Evolutionary conservation across 2,797 vertebrate species (phyloP).

Genomic region (Anolis apletophallus): DNA sequence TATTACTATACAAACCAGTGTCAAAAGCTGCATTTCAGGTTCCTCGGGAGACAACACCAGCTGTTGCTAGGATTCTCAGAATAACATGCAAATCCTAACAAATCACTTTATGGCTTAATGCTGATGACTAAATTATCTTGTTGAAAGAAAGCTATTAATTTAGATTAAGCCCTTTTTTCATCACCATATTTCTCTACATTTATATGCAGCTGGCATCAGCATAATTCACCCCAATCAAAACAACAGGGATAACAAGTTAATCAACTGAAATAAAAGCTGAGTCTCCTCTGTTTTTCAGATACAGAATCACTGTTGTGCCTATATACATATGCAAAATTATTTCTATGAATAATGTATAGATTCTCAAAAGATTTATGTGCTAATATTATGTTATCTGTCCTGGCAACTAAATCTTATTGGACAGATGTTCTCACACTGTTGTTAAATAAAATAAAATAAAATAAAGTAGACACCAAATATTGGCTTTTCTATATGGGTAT

Average conservation of each 20-base stretch:
- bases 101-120: slow-evolving; percentile 25
- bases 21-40: neutral
- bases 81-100: slow-evolving; percentile 34
- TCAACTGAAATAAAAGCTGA: slow-evolving; percentile 23
- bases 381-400: neutral
- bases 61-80: slow-evolving; percentile 26
- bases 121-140: slow-evolving; percentile 14
- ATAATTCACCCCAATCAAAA: slow-evolving; percentile 34
- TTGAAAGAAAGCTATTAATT: slow-evolving; percentile 16
- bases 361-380: neutral
- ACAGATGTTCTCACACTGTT: neutral
- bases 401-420: neutral
- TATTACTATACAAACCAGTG: neutral
- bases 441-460: neutral
- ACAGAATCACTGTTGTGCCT: neutral
- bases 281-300: slow-evolving; percentile 6
- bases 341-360: slow-evolving; percentile 8
- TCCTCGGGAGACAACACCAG: slow-evolving; percentile 27
- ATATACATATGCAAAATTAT: slow-evolving; percentile 5
- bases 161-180: neutral
- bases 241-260: slow-evolving; percentile 26
- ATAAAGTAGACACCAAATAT: neutral
- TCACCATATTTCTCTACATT: slow-evolving; percentile 16
- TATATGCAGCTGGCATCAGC: slow-evolving; percentile 27
- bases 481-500: neutral